These are phyloP conservation scores for Gymnoscopelus microlampas DNA, from an alignment of 2,797 vertebrate species.

Conservation along the genomic window DNA sequence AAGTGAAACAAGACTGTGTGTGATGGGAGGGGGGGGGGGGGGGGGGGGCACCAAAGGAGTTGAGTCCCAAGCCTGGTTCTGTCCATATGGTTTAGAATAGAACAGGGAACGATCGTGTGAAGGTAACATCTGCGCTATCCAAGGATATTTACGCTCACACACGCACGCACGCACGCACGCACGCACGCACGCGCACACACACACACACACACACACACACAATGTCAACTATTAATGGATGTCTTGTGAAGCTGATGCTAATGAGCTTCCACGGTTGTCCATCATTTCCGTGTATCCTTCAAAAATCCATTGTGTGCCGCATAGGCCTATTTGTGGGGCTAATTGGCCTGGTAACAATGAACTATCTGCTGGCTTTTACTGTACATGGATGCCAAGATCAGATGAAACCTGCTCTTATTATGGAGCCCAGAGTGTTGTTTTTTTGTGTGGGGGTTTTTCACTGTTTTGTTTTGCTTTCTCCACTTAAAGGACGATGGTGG, in stretches of 20 bases:
- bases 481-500: constrained; percentile 85
- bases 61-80: constrained; percentile 4
- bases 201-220: neutral
- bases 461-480: neutral
- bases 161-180: constrained; percentile 3
- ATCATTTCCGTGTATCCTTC: neutral
- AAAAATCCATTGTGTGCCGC: constrained; percentile 10
- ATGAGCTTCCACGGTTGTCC: constrained; percentile 19
- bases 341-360: constrained; percentile 6
- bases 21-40: neutral
- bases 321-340: constrained; percentile 1
- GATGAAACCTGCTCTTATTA: neutral
- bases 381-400: neutral
- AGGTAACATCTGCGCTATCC: constrained; percentile 32
- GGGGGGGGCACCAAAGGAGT: constrained; percentile 20
- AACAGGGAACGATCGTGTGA: constrained; percentile 13
- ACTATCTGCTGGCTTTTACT: neutral
- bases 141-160: constrained; percentile 24
- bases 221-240: constrained; percentile 4
- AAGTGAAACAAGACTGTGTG: neutral
- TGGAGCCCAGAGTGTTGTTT: neutral
- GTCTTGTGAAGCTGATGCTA: constrained; percentile 12
- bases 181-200: constrained; percentile 1
- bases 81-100: constrained; percentile 29
- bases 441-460: neutral